phyloP scores from a whole-genome alignment of 2,797 vertebrate species.

The Fundulus diaphanus region DNA sequence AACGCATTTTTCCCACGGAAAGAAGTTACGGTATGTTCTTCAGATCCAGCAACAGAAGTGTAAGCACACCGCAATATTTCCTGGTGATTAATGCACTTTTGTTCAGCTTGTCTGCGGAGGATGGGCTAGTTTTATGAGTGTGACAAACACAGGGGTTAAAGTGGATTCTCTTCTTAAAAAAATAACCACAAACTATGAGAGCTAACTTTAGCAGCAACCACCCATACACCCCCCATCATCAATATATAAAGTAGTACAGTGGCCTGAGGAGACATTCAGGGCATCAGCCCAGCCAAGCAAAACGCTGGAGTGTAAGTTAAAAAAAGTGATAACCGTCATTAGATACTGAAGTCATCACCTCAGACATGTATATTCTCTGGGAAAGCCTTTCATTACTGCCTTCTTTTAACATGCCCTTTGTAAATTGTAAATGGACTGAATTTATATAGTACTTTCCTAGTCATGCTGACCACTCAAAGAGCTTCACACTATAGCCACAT shows the following conservation, averaged over 20 bases:
- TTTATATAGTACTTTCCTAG: too few relatives aligned
- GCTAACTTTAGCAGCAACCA: not conserved
- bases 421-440: too few relatives aligned
- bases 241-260: not conserved
- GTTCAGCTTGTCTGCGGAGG: not conserved
- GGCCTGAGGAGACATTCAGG: not conserved
- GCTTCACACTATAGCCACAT: too few relatives aligned
- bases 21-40: not conserved
- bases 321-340: not conserved
- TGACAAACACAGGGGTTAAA: not conserved
- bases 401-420: not conserved
- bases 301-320: not conserved
- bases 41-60: not conserved
- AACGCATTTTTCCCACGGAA: not conserved
- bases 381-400: not conserved
- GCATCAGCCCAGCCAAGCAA: not conserved
- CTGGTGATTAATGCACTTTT: not conserved
- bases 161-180: not conserved
- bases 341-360: not conserved
- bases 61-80: not conserved
- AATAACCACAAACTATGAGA: constrained; percentile 1
- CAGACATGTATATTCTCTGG: not conserved
- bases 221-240: not conserved
- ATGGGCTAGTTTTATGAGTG: not conserved
- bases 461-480: too few relatives aligned